A percentile compares a stretch with the other conserved stretches of the same genome.
Evolutionary conservation across 2,888 invertebrate species (phyloP).

Genomic region (Vanessa cardui): DNA sequence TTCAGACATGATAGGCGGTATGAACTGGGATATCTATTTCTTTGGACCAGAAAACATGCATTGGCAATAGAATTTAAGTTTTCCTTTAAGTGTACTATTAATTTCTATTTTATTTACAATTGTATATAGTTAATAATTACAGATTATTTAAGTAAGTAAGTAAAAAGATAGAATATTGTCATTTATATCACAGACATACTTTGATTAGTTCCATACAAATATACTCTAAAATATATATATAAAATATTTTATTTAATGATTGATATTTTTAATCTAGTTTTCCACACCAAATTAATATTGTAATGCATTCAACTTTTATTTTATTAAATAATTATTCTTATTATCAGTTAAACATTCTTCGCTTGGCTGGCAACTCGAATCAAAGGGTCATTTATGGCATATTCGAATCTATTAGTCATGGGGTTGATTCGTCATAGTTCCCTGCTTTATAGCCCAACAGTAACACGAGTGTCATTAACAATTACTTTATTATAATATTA

Average conservation of each 20-base stretch:
- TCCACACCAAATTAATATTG: too few species aligned
- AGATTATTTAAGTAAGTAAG: too few species aligned
- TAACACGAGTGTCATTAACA: constrained; percentile 69
- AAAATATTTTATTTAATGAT: too few species aligned
- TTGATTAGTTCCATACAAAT: too few species aligned
- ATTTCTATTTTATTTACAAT: neutral
- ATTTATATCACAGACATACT: too few species aligned
- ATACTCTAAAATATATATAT: too few species aligned
- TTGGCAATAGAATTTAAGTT: constrained; percentile 44
- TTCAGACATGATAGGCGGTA: constrained; percentile 46
- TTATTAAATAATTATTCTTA: neutral
- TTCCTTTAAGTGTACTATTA: neutral
- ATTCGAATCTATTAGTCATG: constrained; percentile 47
- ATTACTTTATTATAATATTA: constrained; percentile 73
- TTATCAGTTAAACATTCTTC: neutral
- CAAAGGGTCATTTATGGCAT: constrained; percentile 36
- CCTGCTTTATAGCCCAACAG: constrained; percentile 59
- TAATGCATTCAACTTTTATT: neutral
- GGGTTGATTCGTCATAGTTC: constrained; percentile 58
- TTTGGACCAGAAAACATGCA: constrained; percentile 49
- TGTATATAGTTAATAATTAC: neutral
- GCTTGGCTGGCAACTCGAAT: constrained; percentile 19
- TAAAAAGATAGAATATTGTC: too few species aligned
- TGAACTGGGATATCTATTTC: constrained; percentile 58
- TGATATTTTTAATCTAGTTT: too few species aligned